These are phyloP conservation scores for Tokudaia tokunoshimensis DNA, from an alignment of 2,797 vertebrate species.

Conservation along the genomic window DNA sequence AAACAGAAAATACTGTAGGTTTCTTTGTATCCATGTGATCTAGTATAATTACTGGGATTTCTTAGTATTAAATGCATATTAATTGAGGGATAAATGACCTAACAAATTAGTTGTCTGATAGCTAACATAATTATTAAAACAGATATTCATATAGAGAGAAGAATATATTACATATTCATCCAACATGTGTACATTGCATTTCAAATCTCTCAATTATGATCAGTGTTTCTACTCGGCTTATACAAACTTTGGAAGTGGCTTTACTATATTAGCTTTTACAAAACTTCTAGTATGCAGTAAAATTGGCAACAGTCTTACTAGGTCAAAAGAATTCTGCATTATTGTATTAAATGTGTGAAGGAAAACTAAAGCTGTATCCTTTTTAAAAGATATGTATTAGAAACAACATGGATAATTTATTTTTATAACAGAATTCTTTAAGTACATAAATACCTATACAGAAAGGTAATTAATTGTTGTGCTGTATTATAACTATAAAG, in stretches of 20 bases:
- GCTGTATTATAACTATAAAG: background rate
- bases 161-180: background rate
- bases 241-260: background rate
- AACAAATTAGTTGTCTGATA: background rate
- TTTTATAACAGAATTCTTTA: background rate
- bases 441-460: background rate
- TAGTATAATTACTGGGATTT: background rate
- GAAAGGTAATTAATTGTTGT: background rate
- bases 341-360: background rate
- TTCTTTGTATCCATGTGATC: background rate
- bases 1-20: background rate
- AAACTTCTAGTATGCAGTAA: background rate
- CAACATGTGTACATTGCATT: background rate
- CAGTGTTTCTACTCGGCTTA: background rate
- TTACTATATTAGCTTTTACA: background rate
- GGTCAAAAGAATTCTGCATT: background rate
- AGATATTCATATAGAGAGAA: background rate
- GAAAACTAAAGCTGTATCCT: background rate
- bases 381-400: constrained; percentile 3
- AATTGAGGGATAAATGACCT: constrained; percentile 11
- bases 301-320: background rate
- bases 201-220: background rate
- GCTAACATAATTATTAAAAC: constrained; percentile 6
- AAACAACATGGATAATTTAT: background rate
- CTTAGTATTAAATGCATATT: background rate